phyloP scores from a whole-genome alignment of 2,113 vertebrate genomes.

The Syngnathus floridae region DNA sequence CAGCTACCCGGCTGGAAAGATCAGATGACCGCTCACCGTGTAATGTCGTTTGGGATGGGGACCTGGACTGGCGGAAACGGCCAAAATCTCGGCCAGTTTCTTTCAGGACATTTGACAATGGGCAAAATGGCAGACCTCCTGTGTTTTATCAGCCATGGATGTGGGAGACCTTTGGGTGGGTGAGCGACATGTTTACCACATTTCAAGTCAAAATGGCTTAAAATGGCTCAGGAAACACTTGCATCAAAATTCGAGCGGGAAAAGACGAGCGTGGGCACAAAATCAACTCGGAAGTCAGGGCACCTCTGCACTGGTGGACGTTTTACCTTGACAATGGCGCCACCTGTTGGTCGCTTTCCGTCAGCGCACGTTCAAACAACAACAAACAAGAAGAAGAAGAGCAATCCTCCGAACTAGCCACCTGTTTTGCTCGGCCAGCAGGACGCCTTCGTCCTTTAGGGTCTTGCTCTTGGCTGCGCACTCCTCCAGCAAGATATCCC shows the following conservation, averaged over 20 bases:
- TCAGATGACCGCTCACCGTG: neutral
- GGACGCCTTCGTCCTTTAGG: constrained; percentile 83
- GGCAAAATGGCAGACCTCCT: too few species aligned
- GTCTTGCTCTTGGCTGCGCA: constrained; percentile 76
- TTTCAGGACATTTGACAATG: neutral
- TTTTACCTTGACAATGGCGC: neutral
- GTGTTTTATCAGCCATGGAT: too few species aligned
- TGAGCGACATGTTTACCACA: neutral
- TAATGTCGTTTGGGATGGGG: too few species aligned
- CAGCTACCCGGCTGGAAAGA: neutral
- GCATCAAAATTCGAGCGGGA: too few species aligned
- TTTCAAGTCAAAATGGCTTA: neutral
- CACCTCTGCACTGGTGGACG: neutral
- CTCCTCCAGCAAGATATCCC: constrained; percentile 76
- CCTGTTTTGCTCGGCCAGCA: constrained; percentile 83
- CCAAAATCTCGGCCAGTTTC: neutral
- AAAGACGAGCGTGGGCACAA: too few species aligned
- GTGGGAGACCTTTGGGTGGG: neutral
- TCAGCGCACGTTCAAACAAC: neutral
- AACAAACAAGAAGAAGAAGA: neutral
- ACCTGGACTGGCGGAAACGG: neutral
- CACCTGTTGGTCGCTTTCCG: neutral
- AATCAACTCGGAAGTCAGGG: too few species aligned
- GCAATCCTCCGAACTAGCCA: constrained; percentile 34
- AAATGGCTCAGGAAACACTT: too few species aligned